phyloP scores from a whole-genome alignment of 2,888 invertebrate genomes.

The Euplexia lucipara region DNA sequence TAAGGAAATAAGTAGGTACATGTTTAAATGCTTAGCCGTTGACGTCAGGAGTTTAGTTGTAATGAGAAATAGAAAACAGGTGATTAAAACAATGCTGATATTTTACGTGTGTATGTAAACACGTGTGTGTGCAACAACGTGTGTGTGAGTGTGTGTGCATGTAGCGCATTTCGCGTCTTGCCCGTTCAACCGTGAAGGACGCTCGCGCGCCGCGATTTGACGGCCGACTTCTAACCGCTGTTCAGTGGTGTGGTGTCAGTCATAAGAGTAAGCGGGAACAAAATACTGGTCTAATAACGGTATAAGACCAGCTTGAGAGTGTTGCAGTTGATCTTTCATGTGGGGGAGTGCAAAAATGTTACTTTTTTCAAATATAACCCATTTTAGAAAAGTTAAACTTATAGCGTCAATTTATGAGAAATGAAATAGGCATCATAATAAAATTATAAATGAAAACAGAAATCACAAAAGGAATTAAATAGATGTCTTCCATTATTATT shows the following conservation, averaged over 20 bases:
- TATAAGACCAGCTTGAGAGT: not conserved
- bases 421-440: no score
- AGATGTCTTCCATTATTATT: no score
- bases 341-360: no score
- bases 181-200: constrained; percentile 86
- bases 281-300: not conserved
- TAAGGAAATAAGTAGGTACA: constrained; percentile 57
- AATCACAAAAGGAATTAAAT: no score
- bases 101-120: constrained; percentile 24
- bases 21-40: constrained; percentile 44
- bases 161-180: constrained; percentile 73
- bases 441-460: no score
- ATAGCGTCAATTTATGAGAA: no score
- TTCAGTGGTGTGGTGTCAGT: constrained; percentile 60
- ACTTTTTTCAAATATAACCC: no score
- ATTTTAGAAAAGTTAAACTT: no score
- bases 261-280: constrained; percentile 47
- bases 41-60: constrained; percentile 57
- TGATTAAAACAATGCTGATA: constrained; percentile 58
- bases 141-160: constrained; percentile 67
- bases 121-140: no score
- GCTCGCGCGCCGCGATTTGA: constrained; percentile 81
- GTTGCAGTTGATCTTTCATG: no score
- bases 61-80: constrained; percentile 60
- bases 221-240: constrained; percentile 83